These are phyloP conservation scores for Oryzias dopingdopingensis DNA, from an alignment of 2,797 vertebrate genomes.

Conservation along the genomic window DNA sequence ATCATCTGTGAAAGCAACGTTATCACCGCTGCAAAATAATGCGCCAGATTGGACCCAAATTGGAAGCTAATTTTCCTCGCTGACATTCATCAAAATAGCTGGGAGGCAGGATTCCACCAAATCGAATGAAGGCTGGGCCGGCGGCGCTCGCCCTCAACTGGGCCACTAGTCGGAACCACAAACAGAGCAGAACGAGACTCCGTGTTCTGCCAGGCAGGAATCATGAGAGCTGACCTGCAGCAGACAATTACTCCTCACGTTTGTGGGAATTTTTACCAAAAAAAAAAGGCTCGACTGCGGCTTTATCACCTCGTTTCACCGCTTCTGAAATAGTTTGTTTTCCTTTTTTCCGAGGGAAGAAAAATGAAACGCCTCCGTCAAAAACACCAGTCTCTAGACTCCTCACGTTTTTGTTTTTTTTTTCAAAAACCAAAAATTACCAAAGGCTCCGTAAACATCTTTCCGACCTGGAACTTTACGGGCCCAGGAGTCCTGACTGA, in stretches of 20 bases:
- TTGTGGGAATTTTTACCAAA: slow-evolving; percentile 6
- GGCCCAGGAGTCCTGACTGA: slow-evolving; percentile 59
- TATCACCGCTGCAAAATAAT: no score
- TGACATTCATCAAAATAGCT: no score
- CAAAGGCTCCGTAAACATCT: slow-evolving; percentile 42
- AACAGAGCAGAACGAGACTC: slow-evolving; percentile 2
- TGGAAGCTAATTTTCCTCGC: no score
- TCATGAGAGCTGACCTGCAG: slow-evolving; percentile 4
- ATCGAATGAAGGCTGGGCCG: not conserved
- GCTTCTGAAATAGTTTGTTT: slow-evolving; percentile 36
- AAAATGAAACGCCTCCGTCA: slow-evolving; percentile 34
- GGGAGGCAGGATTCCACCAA: no score
- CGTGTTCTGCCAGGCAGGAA: slow-evolving; percentile 34
- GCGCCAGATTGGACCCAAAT: no score
- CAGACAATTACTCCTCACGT: slow-evolving; percentile 20
- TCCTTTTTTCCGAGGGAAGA: slow-evolving; percentile 26
- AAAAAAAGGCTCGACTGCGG: not conserved
- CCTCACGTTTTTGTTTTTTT: not conserved
- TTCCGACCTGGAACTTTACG: slow-evolving; percentile 58
- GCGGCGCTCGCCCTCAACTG: slow-evolving; percentile 11
- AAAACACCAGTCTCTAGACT: slow-evolving; percentile 1
- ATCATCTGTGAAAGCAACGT: no score
- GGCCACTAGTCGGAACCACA: slow-evolving; percentile 20
- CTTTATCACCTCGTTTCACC: slow-evolving; percentile 4
- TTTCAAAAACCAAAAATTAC: slow-evolving; percentile 36